Percentiles rank a stretch among this genome's conserved stretches.
Conservation (phyloP, 2,797 vertebrate species). For the Mormyrops boulengeri region DNA sequence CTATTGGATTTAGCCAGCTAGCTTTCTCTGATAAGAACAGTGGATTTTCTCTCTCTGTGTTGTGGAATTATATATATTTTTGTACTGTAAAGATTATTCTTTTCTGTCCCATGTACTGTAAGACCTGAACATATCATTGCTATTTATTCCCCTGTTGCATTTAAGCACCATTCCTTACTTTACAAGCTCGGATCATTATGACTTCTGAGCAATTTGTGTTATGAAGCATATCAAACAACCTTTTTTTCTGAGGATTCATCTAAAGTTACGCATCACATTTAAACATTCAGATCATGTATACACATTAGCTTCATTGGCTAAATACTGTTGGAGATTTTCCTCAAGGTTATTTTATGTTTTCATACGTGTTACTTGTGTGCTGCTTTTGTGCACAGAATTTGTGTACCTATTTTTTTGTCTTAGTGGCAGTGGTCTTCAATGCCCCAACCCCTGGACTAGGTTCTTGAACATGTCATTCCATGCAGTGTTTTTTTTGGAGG, state of each 20-base stretch:
- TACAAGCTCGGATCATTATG: not conserved
- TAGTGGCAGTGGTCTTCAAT: not conserved
- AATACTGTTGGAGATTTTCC: not conserved
- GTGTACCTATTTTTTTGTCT: not conserved
- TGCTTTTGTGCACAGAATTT: not conserved
- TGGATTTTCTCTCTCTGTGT: slow-evolving; percentile 21
- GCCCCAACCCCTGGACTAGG: not conserved
- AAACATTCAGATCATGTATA: not conserved
- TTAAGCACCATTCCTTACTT: not conserved
- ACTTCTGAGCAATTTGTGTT: not conserved
- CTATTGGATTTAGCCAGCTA: slow-evolving; percentile 30
- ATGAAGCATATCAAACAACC: not conserved
- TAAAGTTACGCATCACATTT: not conserved
- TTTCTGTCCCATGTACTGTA: slow-evolving; percentile 34
- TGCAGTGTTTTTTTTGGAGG: not conserved
- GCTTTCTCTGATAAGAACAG: slow-evolving; percentile 28
- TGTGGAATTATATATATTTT: slow-evolving; percentile 19
- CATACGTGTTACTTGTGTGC: not conserved
- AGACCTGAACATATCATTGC: slow-evolving; percentile 5
- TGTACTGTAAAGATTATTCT: slow-evolving; percentile 14
- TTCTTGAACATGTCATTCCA: not conserved
- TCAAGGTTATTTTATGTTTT: not conserved
- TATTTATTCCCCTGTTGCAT: slow-evolving; percentile 13
- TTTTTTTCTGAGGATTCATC: not conserved
- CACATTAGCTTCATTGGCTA: not conserved